Base-by-base conservation (phyloP, 2,888 invertebrate genomes). In the Drosophila monieri region DNA sequence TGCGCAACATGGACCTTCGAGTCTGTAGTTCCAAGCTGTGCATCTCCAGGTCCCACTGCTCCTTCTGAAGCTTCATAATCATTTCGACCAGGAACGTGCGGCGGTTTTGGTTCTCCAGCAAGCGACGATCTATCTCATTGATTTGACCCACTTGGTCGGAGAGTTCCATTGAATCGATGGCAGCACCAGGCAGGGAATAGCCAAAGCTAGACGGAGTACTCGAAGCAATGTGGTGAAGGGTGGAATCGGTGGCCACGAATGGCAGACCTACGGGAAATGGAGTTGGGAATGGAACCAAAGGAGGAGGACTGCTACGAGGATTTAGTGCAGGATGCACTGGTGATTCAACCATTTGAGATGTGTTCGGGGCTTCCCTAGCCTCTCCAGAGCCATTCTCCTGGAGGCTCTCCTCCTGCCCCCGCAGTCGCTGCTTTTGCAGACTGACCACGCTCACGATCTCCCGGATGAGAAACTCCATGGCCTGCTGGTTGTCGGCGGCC, bases 61-160 rank as follows among this genome's bases (percentile, higher is more conserved):
- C 90, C 14, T 89, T 90, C 59, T 91, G 91, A 25, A 91, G 70
- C 59, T 91, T 91, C 21, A 90, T 72, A 15, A 91, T 90, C 88
- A 90, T 90, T 58, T 91, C 91, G 25, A 91, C 91, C n/a, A 91
- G 80, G 47, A 88, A 89, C 62, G 86, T 88, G 64, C 90, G 91
- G 5, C 91, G 86, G 49, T 89, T 90, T 30, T 90, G 90, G 44
- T 90, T 71, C 60, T 91, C 90, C 74, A 91, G 69, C n/a, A 91
- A 74, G 6, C 88, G 88, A 0, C 87, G 76, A 78, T 91, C 91
- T 9, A 90, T 88, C 41, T 91, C 91, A 0, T 88, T 75, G 43
- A 85, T 57, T 2, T 85, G 70, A 18, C 21, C 41, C 14, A 23
- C 15, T 12, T 18, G 21, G 18, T 43, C 35, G n/a, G 35, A 15